These are phyloP conservation scores for Nephila pilipes DNA, from an alignment of 1,140 invertebrate genomes.

Conservation along the genomic window DNA sequence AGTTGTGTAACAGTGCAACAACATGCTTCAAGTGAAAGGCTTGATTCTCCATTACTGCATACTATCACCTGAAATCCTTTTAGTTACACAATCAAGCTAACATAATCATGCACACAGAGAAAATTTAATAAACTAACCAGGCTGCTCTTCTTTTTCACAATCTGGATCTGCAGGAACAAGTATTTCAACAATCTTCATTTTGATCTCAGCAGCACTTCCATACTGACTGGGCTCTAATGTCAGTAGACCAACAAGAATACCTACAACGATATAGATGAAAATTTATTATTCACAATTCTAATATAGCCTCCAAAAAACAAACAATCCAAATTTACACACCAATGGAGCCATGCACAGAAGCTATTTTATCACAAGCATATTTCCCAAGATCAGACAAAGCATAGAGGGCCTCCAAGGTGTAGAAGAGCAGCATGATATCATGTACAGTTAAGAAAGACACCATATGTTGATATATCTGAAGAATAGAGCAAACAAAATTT, in stretches of 20 bases:
- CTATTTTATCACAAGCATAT: conserved; percentile 92
- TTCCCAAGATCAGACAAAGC: conserved; percentile 95
- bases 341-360: conserved; percentile 91
- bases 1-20: too few species aligned
- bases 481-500: neutral
- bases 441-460: conserved; percentile 92
- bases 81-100: too few species aligned
- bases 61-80: too few species aligned
- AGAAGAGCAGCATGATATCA: conserved; percentile 96
- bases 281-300: neutral
- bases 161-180: conserved; percentile 64
- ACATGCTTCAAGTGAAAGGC: too few species aligned
- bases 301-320: neutral
- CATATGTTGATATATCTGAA: conserved; percentile 87
- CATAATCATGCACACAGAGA: neutral
- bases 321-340: conserved; percentile 80
- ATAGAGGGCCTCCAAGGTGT: conserved; percentile 96
- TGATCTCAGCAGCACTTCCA: conserved; percentile 94
- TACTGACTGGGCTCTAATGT: conserved; percentile 93
- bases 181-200: conserved; percentile 97
- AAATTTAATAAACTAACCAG: neutral
- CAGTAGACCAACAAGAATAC: conserved; percentile 82
- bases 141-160: neutral
- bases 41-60: too few species aligned
- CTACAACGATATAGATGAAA: conserved; percentile 79